These are phyloP conservation scores for Eumaeus atala DNA, from an alignment of 1,140 invertebrate genomes.

Conservation along the genomic window DNA sequence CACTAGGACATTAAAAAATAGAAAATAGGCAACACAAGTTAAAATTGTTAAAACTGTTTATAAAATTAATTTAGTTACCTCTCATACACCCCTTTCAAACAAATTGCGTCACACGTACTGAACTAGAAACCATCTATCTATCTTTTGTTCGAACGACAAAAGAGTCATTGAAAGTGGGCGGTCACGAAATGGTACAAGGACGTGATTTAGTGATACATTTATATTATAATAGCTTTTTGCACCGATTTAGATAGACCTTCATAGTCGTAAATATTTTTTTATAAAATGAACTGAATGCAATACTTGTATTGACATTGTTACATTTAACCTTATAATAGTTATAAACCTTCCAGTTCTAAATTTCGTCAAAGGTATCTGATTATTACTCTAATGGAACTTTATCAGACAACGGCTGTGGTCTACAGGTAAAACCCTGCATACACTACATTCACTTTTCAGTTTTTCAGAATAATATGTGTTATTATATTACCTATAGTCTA, in stretches of 20 bases:
- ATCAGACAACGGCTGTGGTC: no score
- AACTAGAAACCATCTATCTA: slow-evolving; percentile 1
- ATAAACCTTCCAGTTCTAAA: background rate
- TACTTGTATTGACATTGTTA: slow-evolving; percentile 10
- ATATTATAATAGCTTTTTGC: slow-evolving; percentile 19
- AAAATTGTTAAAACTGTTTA: no score
- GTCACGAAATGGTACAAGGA: slow-evolving; percentile 57
- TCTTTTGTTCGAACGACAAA: slow-evolving; percentile 23
- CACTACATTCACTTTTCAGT: no score
- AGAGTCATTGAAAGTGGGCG: slow-evolving; percentile 41
- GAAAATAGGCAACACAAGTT: no score
- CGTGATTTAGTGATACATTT: slow-evolving; percentile 17
- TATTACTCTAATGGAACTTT: no score
- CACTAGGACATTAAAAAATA: no score
- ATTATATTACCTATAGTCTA: no score
- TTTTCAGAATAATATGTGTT: no score
- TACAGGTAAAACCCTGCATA: no score
- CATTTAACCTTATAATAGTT: background rate
- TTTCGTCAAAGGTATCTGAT: no score
- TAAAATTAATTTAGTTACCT: no score
- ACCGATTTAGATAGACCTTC: slow-evolving; percentile 9
- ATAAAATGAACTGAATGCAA: background rate
- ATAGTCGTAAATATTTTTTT: background rate
- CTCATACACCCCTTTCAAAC: no score
- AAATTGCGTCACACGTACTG: background rate